Conservation (phyloP, 2,113 vertebrate genomes). For the Lasiurus cinereus region DNA sequence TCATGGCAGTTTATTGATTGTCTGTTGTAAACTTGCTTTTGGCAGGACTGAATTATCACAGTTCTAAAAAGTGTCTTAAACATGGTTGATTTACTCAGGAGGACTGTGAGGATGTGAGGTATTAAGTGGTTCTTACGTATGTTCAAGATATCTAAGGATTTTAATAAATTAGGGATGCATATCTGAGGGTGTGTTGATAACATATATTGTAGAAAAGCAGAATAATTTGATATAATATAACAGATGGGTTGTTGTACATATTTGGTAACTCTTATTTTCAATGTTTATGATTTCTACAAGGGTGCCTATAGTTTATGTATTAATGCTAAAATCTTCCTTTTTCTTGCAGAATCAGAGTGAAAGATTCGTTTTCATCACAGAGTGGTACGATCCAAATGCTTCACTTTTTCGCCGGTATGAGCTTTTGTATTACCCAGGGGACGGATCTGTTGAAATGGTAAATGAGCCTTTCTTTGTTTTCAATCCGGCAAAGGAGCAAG, state of each 20-base stretch:
- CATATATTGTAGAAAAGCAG: neutral
- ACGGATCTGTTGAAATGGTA: conserved; percentile 97
- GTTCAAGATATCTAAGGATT: neutral
- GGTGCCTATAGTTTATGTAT: neutral
- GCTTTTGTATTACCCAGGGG: conserved; percentile 95
- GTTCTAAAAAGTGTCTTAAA: neutral
- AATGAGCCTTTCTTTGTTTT: conserved; percentile 10
- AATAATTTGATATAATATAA: neutral
- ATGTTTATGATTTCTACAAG: neutral
- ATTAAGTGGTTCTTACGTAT: neutral
- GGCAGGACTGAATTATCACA: neutral
- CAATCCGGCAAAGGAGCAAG: neutral
- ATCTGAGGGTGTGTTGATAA: neutral
- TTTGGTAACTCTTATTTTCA: conserved; percentile 28
- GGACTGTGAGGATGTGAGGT: neutral
- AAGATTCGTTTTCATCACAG: conserved; percentile 94
- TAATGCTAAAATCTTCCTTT: conserved; percentile 38
- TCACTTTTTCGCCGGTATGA: conserved; percentile 94
- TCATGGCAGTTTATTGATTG: neutral
- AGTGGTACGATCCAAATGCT: conserved; percentile 96
- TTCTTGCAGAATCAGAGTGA: conserved; percentile 90
- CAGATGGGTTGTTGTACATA: neutral
- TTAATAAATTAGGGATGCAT: neutral
- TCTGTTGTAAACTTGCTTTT: neutral
- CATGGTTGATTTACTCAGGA: neutral